Base-by-base conservation (phyloP, 2,113 vertebrate genomes). In the Lamprologus callipterus region DNA sequence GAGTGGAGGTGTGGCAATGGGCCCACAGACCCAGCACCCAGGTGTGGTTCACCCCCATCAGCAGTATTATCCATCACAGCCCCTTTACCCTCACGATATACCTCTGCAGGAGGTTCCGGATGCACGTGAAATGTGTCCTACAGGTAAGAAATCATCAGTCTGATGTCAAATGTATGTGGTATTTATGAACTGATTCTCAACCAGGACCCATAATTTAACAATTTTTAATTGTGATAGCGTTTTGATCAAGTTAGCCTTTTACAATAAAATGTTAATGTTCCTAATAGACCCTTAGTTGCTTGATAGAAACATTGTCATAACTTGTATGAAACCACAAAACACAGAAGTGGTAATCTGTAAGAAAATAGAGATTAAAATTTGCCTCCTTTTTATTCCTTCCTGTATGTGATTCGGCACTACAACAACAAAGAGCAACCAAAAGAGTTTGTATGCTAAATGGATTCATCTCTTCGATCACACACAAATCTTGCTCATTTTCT, bases 61-160 rank as follows among this genome's bases (percentile, higher is more conserved):
- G 58, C 95, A 97, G 94, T 95, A 88, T 79, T 97, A 96, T 91
- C 98, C 94, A 4, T 96, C 96, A 9, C 95, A 97, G 95, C 89
- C 92, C 0, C 93, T 97, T 88, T 97, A 97, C 83, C 94, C 96
- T 1, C 97, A 97, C 1, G 98, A 99, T 54, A 93, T 96, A 2
- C 94, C 97, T 60, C 97, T 97, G 19, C 98, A 99, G 94, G 98
- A 99, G 95, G 98, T 99, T 9, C 98, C 98, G 51, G 99, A 97
- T 0, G 97, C 98, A 42, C 96, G 97, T 3, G 98, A 99, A 84
- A 93, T 96, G 90, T 97, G 90, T 28, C 88, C 94, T 33, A 95
- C 97, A 57, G 98, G 98, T 99, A 97, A 95, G 97, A 88, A 35
- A 40, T 23, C 4, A 33, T 37, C n/a, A 26, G 42, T 9, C 11